Evolutionary conservation across 2,888 invertebrate genomes (phyloP), one percentile per base, ranked within the genome.

Genomic region (Itoplectis maculator): DNA sequence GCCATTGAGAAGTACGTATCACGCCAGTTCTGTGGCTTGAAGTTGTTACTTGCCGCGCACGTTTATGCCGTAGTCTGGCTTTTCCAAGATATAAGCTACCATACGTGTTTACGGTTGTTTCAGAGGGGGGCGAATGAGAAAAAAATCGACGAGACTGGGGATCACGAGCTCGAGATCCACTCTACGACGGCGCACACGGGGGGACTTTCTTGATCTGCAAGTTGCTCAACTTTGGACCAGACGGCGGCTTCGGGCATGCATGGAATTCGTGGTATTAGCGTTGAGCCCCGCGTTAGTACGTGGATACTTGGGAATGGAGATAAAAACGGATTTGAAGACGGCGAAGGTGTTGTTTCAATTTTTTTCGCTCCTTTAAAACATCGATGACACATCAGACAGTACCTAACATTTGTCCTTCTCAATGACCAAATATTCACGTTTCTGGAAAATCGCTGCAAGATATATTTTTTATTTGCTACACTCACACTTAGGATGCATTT

Each of bases 41-140:
- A 20, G 45, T 70, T 42, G 70, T 29, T 35, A 45, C 29, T 45
- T 47, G 13, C 11, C 45, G 7, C 45, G 35, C 45, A 45, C 56
- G 45, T 59, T 47, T 45, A 56, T 42, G 13, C 23, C 23, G 7
- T 0, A 35, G 51, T 37, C 70, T 54, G 37, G 70, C 56, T 59
- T 70, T 70, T 23, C 56, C 42, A 3, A 42, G 15, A 70, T 35
- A 59, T 59, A 59, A 59, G 59, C 72, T 47, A 56, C 59, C 72
- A 59, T n/a, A n/a, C 72, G 72, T 59, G 45, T 59, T 29, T 35
- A 59, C 59, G 45, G 59, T 72, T 35, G 45, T 59, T 72, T 45
- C 6, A 15, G 15, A 5, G 3, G 8, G 42, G 42, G 11, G 42
- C 7, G n/a, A n/a, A 29, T 59, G 13, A 56, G 45, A 69, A 56